A percentile compares a stretch with the other conserved stretches of the same genome.
phyloP scores from a whole-genome alignment of 2,888 invertebrate species.

The Epinotia nisella region DNA sequence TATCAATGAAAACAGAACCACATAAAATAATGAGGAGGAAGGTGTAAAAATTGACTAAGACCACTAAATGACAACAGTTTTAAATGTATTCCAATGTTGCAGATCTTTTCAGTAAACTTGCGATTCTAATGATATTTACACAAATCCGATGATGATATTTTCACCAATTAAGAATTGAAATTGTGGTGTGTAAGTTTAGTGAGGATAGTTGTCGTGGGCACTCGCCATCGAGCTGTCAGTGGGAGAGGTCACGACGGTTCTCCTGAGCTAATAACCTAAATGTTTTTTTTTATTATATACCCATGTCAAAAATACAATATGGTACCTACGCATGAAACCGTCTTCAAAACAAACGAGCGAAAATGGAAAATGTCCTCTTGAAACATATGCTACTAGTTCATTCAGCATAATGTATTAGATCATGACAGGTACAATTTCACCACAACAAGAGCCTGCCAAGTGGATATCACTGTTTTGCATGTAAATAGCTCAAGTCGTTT shows the following conservation, averaged over 20 bases:
- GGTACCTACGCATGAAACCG: background rate
- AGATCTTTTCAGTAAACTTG: no score
- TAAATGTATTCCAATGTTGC: no score
- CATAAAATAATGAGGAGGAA: background rate
- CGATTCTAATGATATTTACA: no score
- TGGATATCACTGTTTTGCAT: conserved; percentile 65
- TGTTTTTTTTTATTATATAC: no score
- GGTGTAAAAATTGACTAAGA: background rate
- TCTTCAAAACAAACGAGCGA: background rate
- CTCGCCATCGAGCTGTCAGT: no score
- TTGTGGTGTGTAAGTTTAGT: no score
- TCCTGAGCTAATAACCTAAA: no score
- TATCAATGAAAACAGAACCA: background rate
- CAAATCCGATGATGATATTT: no score
- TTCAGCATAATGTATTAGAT: conserved; percentile 11
- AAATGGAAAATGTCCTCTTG: conserved; percentile 4
- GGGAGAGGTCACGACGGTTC: no score
- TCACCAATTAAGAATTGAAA: no score
- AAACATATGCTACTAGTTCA: conserved; percentile 8
- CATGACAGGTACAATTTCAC: conserved; percentile 54
- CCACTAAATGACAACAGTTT: background rate
- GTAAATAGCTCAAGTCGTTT: conserved; percentile 60
- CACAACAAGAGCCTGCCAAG: conserved; percentile 60
- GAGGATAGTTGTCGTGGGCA: no score
- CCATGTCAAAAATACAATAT: background rate